A percentile compares a stretch with the other conserved stretches of the same genome.
phyloP scores from a whole-genome alignment of 37 sponge, comb jelly and placozoan genomes.

The Axinella damicornis region DNA sequence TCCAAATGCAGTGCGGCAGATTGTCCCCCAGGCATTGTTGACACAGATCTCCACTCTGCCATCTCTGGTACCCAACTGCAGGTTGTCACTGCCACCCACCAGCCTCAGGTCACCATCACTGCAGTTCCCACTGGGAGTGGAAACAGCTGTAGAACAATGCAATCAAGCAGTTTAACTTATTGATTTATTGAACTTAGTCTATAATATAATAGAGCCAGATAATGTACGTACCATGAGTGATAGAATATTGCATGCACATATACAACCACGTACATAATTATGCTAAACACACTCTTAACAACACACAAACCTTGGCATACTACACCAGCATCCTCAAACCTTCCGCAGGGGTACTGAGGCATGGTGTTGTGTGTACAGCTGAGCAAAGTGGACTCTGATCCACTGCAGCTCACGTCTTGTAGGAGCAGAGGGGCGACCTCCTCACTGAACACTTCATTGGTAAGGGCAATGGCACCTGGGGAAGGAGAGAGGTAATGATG shows the following conservation, averaged over 20 bases:
- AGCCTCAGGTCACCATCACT: background rate
- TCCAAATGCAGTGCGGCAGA: conserved; percentile 30
- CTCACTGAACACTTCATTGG: conserved; percentile 6
- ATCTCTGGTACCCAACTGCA: background rate
- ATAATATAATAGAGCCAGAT: too few relatives aligned
- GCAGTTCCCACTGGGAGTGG: background rate
- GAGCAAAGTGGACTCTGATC: conserved; percentile 25
- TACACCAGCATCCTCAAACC: conserved; percentile 40
- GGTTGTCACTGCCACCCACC: background rate
- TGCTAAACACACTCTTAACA: too few relatives aligned
- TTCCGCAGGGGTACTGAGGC: background rate
- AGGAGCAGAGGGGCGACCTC: background rate
- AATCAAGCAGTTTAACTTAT: too few relatives aligned
- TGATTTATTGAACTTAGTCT: too few relatives aligned
- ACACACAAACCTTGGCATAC: conserved; percentile 30
- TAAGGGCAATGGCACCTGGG: conserved; percentile 22
- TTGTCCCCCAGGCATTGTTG: conserved; percentile 46
- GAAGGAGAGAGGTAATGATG: background rate
- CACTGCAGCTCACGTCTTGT: conserved; percentile 28
- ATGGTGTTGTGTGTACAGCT: conserved; percentile 5
- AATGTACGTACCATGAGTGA: too few relatives aligned
- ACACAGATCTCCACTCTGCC: conserved; percentile 39
- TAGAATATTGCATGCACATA: too few relatives aligned
- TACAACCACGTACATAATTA: background rate
- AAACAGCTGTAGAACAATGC: background rate